A percentile compares a stretch with the other conserved stretches of the same genome.
These are phyloP conservation scores for Thysanoteuthis rhombus DNA, from an alignment of 2,888 invertebrate species.

Conservation along the genomic window DNA sequence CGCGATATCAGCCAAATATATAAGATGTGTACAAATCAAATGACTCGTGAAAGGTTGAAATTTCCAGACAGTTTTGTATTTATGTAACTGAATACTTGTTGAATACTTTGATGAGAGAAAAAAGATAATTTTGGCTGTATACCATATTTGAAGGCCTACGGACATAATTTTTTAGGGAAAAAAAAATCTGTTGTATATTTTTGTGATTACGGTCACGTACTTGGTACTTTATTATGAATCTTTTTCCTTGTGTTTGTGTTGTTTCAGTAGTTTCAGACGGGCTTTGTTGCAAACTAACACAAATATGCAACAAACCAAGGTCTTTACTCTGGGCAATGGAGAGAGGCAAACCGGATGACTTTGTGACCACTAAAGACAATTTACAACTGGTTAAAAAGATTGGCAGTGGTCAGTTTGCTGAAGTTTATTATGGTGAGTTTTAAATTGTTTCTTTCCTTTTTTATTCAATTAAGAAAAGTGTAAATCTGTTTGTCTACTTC, in stretches of 20 bases:
- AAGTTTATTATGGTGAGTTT: slow-evolving; percentile 84
- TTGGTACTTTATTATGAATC: neutral
- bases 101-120: no score
- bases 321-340: slow-evolving; percentile 60
- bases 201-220: neutral
- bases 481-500: no score
- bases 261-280: slow-evolving; percentile 74
- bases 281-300: slow-evolving; percentile 91
- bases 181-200: neutral
- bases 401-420: slow-evolving; percentile 98
- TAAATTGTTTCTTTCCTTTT: no score
- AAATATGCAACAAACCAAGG: slow-evolving; percentile 85
- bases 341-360: slow-evolving; percentile 57
- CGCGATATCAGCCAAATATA: no score
- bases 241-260: neutral
- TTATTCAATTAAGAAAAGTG: no score
- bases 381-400: slow-evolving; percentile 74
- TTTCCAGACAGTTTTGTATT: no score
- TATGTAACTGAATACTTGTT: no score
- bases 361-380: slow-evolving; percentile 45
- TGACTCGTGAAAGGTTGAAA: no score
- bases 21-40: no score
- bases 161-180: no score
- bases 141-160: no score
- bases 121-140: no score